Conservation (phyloP, 2,888 invertebrate species). For the Marasmarcha lunaedactyla region DNA sequence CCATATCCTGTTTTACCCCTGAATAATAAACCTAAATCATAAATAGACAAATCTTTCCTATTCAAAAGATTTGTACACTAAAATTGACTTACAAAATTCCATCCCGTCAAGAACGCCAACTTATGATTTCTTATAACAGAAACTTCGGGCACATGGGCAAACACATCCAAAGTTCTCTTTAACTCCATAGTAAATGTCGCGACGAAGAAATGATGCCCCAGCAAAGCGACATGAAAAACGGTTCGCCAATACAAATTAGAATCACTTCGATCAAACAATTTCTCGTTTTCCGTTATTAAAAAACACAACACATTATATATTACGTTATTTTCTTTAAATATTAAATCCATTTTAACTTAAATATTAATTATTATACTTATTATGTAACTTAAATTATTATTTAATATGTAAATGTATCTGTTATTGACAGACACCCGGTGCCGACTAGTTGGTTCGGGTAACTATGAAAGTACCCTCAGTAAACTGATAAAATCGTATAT, state of each 20-base stretch:
- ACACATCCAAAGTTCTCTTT: slow-evolving; percentile 17
- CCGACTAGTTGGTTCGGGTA: not conserved
- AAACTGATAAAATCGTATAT: too few relatives aligned
- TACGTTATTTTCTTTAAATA: slow-evolving; percentile 43
- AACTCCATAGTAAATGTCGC: slow-evolving; percentile 23
- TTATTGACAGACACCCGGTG: not conserved
- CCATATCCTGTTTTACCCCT: too few relatives aligned
- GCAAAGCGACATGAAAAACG: slow-evolving; percentile 32
- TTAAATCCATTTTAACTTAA: slow-evolving; percentile 33
- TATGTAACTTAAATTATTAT: not conserved
- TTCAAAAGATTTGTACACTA: too few relatives aligned
- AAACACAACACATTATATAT: slow-evolving; percentile 50
- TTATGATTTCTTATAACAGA: slow-evolving; percentile 30
- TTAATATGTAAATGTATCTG: not conserved
- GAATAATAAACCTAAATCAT: too few relatives aligned
- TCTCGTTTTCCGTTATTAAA: slow-evolving; percentile 52
- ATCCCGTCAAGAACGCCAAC: slow-evolving; percentile 39
- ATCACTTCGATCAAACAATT: slow-evolving; percentile 45
- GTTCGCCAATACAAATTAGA: slow-evolving; percentile 46
- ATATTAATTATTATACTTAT: not conserved
- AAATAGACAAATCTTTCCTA: too few relatives aligned
- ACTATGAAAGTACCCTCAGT: not conserved
- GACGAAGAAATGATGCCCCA: slow-evolving; percentile 33
- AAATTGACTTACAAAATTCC: slow-evolving; percentile 52
- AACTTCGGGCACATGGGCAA: slow-evolving; percentile 21